Evolutionary conservation across 1,140 invertebrate species (phyloP), one percentile per base, ranked within the genome.

Genomic region (Streblospio benedicti): DNA sequence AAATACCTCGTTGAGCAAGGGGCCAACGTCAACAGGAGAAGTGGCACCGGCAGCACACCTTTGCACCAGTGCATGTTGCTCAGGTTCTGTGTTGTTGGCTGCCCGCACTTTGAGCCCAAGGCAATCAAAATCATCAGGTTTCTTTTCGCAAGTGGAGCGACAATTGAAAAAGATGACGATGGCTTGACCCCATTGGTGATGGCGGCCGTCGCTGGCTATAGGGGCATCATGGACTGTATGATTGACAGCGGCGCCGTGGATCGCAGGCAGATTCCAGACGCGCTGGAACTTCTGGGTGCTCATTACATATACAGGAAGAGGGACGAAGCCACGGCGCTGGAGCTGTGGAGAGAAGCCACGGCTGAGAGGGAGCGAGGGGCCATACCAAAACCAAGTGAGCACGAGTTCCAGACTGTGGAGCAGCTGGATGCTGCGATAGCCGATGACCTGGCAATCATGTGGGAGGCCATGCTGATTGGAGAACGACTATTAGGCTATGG

Each of bases 301-400:
- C 96, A 93, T 0, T 95, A 87, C 78, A 91, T 96, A 16, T 93
- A 97, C 74, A 94, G 94, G 74, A 90, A 91, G 75, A 80, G 91
- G 60, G 92, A 97, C 76, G 92, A 95, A 86, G 83, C 91, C 33
- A 88, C 87, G 4, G 93, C 91, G 0, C 78, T 93, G 20, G 83
- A 86, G 61, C 81, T 90, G 55, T 97, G 93, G 93, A 90, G 88
- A 71, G 81, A 86, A 68, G 91, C 92, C 1, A 88, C 96, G 84
- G 83, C 87, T 51, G 84, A 90, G 67, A 86, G 89, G 85, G 52
- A 14, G 68, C n/a, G n/a, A n/a, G n/a, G n/a, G n/a, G n/a, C n/a
- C n/a, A n/a, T n/a, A n/a, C n/a, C n/a, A n/a, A 70, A 32, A 58
- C 83, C 64, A 85, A 80, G 65, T n/a, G 31, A 18, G 23, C 44